phyloP scores from a whole-genome alignment of 2,888 invertebrate genomes.

The Marronus borbonicus region DNA sequence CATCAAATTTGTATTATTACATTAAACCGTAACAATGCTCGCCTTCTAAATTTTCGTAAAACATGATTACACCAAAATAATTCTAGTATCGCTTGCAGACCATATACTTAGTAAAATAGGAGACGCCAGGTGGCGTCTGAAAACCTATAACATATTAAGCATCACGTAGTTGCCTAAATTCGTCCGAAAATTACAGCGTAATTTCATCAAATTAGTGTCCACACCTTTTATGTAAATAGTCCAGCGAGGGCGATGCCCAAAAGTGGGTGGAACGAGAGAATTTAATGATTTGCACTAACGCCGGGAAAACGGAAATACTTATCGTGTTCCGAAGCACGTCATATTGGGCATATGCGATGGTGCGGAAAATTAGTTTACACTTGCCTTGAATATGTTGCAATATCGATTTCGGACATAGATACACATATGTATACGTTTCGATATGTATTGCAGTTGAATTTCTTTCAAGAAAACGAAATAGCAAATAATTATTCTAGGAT shows the following conservation, averaged over 20 bases:
- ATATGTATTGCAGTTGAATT: too few species aligned
- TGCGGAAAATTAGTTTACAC: too few species aligned
- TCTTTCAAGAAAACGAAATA: too few species aligned
- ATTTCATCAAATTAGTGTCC: slow-evolving; percentile 30
- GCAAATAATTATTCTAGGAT: too few species aligned
- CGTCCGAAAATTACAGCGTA: slow-evolving; percentile 18
- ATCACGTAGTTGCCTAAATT: slow-evolving; percentile 20
- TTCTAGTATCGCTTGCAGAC: background rate
- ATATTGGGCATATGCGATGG: too few species aligned
- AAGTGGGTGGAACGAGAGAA: background rate
- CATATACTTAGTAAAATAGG: background rate
- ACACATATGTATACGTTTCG: too few species aligned
- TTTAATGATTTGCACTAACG: slow-evolving; percentile 21
- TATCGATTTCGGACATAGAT: too few species aligned
- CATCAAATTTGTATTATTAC: background rate
- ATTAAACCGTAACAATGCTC: background rate
- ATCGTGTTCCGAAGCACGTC: too few species aligned
- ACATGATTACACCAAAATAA: background rate
- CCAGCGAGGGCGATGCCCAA: background rate
- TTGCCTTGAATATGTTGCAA: too few species aligned
- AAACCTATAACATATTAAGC: background rate
- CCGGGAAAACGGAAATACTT: background rate
- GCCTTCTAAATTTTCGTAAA: background rate
- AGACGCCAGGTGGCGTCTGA: background rate
- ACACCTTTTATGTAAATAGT: slow-evolving; percentile 27